Percentiles rank a stretch among this genome's conserved stretches.
These are phyloP conservation scores for Nomada goodeniana DNA, from an alignment of 2,888 invertebrate genomes.

Conservation along the genomic window DNA sequence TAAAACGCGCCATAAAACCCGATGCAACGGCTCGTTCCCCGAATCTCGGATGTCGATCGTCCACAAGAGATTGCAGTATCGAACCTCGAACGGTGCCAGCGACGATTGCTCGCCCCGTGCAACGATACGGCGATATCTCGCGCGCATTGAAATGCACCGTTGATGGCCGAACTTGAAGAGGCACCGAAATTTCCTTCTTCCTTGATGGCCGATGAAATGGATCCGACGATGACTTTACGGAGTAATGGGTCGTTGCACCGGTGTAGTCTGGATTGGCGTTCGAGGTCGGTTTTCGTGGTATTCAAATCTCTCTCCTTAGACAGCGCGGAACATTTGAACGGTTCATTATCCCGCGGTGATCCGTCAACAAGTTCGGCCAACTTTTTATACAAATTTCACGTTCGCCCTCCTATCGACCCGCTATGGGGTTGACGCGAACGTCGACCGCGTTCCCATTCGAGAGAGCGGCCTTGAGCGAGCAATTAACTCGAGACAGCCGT, in stretches of 20 bases:
- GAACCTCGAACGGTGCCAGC: constrained; percentile 52
- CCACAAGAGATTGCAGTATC: constrained; percentile 59
- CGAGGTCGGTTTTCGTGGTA: neutral
- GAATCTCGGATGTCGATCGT: constrained; percentile 71
- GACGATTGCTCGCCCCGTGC: constrained; percentile 28
- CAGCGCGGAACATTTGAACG: too few relatives aligned
- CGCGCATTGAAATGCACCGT: constrained; percentile 1
- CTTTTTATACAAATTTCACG: neutral
- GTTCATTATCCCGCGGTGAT: too few relatives aligned
- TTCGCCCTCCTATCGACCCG: too few relatives aligned
- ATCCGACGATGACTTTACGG: neutral
- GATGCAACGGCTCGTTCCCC: constrained; percentile 65
- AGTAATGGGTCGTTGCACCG: neutral
- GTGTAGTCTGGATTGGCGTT: neutral
- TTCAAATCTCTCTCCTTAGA: neutral
- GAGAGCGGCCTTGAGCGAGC: neutral
- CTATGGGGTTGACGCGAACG: neutral
- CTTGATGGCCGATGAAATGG: neutral
- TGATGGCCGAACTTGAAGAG: constrained; percentile 15
- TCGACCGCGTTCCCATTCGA: neutral
- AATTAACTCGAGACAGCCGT: neutral
- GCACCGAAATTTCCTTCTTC: neutral
- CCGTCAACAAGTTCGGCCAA: neutral
- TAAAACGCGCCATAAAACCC: constrained; percentile 73
- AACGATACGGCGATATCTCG: constrained; percentile 24